Evolutionary conservation across 2,888 invertebrate species (phyloP).

Genomic region (Diarsia brunnea): DNA sequence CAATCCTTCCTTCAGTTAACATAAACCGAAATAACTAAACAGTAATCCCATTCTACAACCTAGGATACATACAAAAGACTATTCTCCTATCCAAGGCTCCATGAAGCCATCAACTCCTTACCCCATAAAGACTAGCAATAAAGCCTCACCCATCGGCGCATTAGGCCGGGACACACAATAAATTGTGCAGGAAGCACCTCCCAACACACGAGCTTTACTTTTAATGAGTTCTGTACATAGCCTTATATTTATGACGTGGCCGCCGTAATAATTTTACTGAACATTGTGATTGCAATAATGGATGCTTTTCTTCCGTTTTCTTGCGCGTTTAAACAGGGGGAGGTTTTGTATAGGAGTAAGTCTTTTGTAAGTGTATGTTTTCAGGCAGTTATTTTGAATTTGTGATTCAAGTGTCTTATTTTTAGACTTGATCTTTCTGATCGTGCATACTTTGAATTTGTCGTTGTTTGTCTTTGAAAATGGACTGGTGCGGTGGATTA

Average conservation of each 20-base stretch:
- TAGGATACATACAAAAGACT: too few relatives aligned
- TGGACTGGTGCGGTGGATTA: too few relatives aligned
- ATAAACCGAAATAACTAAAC: neutral
- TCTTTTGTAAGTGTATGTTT: neutral
- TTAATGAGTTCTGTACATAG: conserved; percentile 71
- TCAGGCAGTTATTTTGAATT: neutral
- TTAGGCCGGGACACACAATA: conserved; percentile 67
- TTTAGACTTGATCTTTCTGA: neutral
- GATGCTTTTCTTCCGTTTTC: conserved; percentile 8
- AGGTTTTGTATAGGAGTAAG: neutral
- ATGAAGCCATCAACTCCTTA: conserved; percentile 38
- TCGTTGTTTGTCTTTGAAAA: neutral
- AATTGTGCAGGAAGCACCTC: conserved; percentile 66
- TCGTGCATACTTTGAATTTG: neutral
- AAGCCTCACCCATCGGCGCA: conserved; percentile 59
- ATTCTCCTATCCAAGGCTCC: conserved; percentile 10
- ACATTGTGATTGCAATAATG: conserved; percentile 57
- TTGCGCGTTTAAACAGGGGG: conserved; percentile 10
- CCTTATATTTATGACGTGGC: conserved; percentile 63
- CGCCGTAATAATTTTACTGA: conserved; percentile 60
- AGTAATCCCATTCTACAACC: neutral
- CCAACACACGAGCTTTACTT: conserved; percentile 69
- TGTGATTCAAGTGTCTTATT: neutral
- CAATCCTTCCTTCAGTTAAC: neutral
- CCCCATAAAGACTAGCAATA: conserved; percentile 56